These are phyloP conservation scores for Atrichornis clamosus DNA, from an alignment of 2,113 vertebrate species.

Conservation along the genomic window DNA sequence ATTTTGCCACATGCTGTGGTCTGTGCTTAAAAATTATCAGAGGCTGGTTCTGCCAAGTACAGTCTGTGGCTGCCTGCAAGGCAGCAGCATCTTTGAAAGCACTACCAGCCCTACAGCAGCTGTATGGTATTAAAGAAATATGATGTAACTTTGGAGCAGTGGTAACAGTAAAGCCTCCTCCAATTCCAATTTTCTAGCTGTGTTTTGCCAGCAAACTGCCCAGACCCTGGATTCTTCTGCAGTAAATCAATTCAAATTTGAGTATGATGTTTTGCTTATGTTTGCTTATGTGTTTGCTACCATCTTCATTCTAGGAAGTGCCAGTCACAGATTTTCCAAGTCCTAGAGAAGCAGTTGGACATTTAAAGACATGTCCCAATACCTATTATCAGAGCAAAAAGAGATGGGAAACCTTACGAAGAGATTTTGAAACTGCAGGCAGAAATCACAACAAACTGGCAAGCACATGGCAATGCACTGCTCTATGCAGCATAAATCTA, in stretches of 20 bases:
- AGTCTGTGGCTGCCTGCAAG: neutral
- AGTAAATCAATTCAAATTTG: neutral
- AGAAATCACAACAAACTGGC: neutral
- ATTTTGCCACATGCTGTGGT: neutral
- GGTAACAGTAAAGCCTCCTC: neutral
- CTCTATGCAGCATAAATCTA: neutral
- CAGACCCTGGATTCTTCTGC: neutral
- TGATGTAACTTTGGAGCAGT: neutral
- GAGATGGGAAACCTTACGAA: neutral
- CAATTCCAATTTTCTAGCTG: neutral
- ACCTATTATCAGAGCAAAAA: neutral
- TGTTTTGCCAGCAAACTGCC: neutral
- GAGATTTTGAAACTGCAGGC: neutral
- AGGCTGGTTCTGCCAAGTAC: neutral
- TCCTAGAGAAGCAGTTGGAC: neutral
- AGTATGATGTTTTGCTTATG: neutral
- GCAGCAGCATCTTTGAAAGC: neutral
- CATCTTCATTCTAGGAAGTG: neutral
- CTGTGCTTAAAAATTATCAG: neutral
- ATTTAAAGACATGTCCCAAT: fast-evolving
- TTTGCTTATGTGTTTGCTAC: neutral
- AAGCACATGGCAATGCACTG: neutral
- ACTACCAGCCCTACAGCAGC: neutral
- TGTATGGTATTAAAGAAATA: neutral
- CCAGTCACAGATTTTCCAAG: too few species aligned